Evolutionary conservation across 2,888 invertebrate species (phyloP).

Genomic region (Allygus modestus): DNA sequence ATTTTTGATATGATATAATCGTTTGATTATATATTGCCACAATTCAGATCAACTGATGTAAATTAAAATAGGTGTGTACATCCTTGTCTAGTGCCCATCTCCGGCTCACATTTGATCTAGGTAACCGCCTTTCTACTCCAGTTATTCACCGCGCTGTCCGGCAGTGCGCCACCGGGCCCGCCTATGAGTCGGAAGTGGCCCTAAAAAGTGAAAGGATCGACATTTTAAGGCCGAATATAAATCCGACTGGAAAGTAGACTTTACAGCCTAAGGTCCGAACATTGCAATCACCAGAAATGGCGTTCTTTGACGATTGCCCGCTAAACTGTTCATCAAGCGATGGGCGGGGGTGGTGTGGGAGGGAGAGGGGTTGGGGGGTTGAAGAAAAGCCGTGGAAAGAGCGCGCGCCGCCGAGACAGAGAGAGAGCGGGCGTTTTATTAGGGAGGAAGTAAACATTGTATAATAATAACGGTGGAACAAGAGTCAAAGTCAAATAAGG

Average conservation of each 20-base stretch:
- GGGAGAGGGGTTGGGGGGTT: conserved; percentile 22
- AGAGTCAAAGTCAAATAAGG: conserved; percentile 66
- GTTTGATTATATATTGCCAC: too few relatives aligned
- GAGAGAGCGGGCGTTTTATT: conserved; percentile 62
- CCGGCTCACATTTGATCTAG: too few relatives aligned
- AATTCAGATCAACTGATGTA: too few relatives aligned
- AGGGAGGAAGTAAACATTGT: conserved; percentile 65
- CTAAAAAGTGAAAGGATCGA: conserved; percentile 51
- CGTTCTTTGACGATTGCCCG: conserved; percentile 35
- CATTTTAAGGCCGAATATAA: conserved; percentile 56
- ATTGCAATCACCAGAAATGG: conserved; percentile 13
- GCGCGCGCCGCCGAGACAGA: conserved; percentile 54
- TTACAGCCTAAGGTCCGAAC: conserved; percentile 19
- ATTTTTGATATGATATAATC: too few relatives aligned
- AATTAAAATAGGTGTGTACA: too few relatives aligned
- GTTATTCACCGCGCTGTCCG: not conserved
- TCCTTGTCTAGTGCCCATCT: too few relatives aligned
- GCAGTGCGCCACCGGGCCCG: not conserved
- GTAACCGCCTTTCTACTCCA: conserved; percentile 35
- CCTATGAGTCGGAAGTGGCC: conserved; percentile 7
- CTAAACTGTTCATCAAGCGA: conserved; percentile 29
- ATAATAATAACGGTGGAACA: conserved; percentile 64
- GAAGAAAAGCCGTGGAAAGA: conserved; percentile 58
- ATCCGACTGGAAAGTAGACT: conserved; percentile 37
- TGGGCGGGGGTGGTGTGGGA: not conserved